Base-by-base conservation (phyloP, 2,797 vertebrate genomes). In the Decapterus maruadsi region DNA sequence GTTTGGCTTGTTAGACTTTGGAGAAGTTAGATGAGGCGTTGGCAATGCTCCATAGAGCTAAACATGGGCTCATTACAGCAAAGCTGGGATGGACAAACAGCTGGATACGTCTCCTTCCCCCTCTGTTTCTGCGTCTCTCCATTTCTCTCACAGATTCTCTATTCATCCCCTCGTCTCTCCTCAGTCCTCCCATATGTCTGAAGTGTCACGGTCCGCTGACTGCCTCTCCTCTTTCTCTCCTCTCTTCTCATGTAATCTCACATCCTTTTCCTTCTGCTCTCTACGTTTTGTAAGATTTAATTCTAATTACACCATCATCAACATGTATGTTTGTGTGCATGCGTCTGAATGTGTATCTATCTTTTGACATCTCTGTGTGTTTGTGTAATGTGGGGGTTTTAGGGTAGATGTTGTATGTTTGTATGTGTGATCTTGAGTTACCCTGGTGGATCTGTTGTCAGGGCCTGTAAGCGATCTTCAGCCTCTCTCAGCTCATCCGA, bases 1-100 rank as follows among this genome's bases (percentile, higher is more conserved):
- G 89, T 91, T 92, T 89, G 87, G 90, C 90, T 92, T 92, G 93
- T 94, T 93, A 91, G 90, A 92, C 84, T 92, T 90, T 91, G 89
- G 87, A 91, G 91, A 92, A 91, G 92, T 91, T 91, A 91, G 91
- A 91, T 87, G 90, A 92, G 88, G 91, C 90, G 88, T 90, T 81
- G 84, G 90, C 84, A 80, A 87, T 40, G 87, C 90, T 89, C 90
- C 84, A 26, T 69, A 77, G 88, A 89, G 87, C 90, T 90, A 90
- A 90, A 93, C 85, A 87, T 68, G 82, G 87, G 77, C 92, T 94
- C 91, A 93, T 93, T 94, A 94, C 85, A 43, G 84, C 85, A 62
- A 60, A 87, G 84, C 83, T 51, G 74, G 86, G 85, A 88, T 79
- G 88, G 90, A 90, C 91, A 88, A 93, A 92, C 92, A 92, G 92